Evolutionary conservation across 2,797 vertebrate species (phyloP), one percentile per base, ranked within the genome.

Genomic region (Catostomus latipinnis): DNA sequence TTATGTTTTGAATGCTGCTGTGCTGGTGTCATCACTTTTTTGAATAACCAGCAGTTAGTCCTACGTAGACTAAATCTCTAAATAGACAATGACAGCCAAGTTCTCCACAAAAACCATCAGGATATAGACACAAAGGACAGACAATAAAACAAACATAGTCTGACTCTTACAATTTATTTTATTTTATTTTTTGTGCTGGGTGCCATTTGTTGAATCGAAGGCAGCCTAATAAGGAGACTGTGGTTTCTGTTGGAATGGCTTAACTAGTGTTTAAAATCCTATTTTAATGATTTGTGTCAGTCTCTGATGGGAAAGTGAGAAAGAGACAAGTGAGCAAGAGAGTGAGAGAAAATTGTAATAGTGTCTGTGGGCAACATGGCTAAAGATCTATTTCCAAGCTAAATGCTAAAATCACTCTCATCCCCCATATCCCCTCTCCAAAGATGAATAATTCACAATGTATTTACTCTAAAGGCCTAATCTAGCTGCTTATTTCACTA

Each of bases 131-230:
- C 74, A 87, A 87, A 87, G 76, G 71, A 76, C 84, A 90, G 89
- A 91, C 86, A 81, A 86, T 72, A 92, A 92, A 90, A 90, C 88
- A 92, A 91, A 93, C 89, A 90, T n/a, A 79, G 83, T 87, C 85
- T 34, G 2, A 34, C 34, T 87, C 81, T 81, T 69, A 54, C 85
- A 86, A 89, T 87, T 82, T 85, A 84, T 88, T 89, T 18, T 18
- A 18, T 18, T 18, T 18, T 18, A 18, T 22, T 22, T 34, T 83
- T 85, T 69, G 68, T 45, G 79, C 66, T 1, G 80, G 45, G 86
- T 84, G 85, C 81, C 81, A 49, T 84, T 82, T 63, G 80, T 76
- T 66, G 72, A 76, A 58, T 78, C 78, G 82, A 86, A 85, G 83
- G 88, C 88, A 90, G 87, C 83, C 0, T 88, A 87, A 89, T 82